phyloP scores from a whole-genome alignment of 1,140 invertebrate genomes.

The Sipha flava region DNA sequence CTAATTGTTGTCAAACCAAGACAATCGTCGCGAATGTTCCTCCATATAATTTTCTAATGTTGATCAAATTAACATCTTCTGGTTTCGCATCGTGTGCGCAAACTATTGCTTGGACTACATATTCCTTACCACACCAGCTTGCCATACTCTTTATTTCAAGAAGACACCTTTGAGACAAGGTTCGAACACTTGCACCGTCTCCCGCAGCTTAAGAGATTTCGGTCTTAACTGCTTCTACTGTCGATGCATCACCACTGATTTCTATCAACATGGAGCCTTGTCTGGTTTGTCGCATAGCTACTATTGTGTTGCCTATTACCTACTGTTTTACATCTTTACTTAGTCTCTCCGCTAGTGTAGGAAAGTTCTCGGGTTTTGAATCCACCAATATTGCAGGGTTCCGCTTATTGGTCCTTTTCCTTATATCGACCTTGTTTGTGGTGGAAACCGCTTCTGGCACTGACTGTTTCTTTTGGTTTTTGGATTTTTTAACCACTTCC shows the following conservation, averaged over 20 bases:
- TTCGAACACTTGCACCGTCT: not conserved
- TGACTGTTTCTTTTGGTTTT: no score
- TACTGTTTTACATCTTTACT: no score
- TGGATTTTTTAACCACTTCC: no score
- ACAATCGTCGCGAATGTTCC: not conserved
- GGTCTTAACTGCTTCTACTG: not conserved
- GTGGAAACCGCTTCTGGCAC: no score
- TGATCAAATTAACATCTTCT: not conserved
- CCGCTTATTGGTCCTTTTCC: no score
- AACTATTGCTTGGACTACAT: not conserved
- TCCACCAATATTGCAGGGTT: no score
- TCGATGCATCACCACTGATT: not conserved
- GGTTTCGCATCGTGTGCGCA: not conserved
- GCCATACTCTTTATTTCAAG: not conserved
- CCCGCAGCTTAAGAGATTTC: not conserved
- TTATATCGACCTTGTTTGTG: no score
- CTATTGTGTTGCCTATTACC: no score
- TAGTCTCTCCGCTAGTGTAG: no score
- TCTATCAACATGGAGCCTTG: not conserved
- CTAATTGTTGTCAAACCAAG: not conserved
- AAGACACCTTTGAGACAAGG: not conserved
- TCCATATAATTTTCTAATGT: not conserved
- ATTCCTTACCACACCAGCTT: not conserved
- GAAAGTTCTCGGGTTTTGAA: no score
- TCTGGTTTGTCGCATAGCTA: no score